Evolutionary conservation across 2,797 vertebrate species (phyloP).

Genomic region (Sebastes alutus): DNA sequence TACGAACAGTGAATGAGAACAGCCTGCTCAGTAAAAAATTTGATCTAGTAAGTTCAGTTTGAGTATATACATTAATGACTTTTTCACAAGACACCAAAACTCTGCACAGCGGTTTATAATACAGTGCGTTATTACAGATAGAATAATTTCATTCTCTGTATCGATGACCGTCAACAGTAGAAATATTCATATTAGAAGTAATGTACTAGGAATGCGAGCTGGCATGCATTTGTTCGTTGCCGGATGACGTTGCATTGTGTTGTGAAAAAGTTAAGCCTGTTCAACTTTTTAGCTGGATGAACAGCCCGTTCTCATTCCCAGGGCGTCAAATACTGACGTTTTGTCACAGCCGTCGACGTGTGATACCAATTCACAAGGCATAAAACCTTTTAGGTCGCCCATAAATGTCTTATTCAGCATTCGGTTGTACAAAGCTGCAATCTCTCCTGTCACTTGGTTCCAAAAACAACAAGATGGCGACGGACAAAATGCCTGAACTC

Average conservation of each 20-base stretch:
- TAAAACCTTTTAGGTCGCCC: too few species aligned
- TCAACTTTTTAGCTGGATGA: background rate
- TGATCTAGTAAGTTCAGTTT: too few species aligned
- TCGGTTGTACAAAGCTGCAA: too few species aligned
- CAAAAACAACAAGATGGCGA: too few species aligned
- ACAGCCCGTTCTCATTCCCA: too few species aligned
- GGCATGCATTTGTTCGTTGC: background rate
- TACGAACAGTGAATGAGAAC: too few species aligned
- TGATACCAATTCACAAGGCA: fast-evolving
- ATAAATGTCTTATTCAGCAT: too few species aligned
- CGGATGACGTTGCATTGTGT: background rate
- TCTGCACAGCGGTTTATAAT: background rate
- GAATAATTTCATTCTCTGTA: background rate
- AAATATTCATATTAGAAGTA: background rate
- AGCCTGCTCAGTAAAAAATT: too few species aligned
- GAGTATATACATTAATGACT: background rate
- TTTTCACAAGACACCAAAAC: background rate
- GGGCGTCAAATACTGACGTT: too few species aligned
- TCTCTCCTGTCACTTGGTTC: too few species aligned
- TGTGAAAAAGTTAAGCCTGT: background rate
- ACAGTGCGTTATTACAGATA: background rate
- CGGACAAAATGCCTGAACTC: too few species aligned
- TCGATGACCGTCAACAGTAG: background rate
- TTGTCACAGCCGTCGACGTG: too few species aligned
- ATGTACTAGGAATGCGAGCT: background rate